Percentiles rank a stretch among this genome's conserved stretches.
Evolutionary conservation across 2,113 vertebrate genomes (phyloP).

Genomic region (Oryctolagus cuniculus): DNA sequence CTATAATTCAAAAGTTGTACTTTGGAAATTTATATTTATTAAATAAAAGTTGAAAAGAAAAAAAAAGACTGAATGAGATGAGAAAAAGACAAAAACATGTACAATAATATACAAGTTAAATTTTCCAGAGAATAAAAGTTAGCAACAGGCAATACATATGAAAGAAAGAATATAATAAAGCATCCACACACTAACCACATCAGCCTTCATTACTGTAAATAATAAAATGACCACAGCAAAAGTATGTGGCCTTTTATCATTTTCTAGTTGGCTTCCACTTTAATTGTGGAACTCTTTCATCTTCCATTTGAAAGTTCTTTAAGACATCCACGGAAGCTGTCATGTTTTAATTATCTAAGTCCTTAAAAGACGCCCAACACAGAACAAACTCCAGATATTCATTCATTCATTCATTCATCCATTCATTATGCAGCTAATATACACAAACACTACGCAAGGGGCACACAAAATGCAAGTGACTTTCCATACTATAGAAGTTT

Average conservation of each 20-base stretch:
- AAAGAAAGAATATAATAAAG: neutral
- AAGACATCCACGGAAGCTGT: neutral
- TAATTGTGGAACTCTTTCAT: neutral
- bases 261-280: conserved; percentile 18
- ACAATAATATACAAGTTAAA: neutral
- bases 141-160: neutral
- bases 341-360: neutral
- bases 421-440: neutral
- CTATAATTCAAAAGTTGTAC: too few species aligned
- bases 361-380: neutral
- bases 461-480: neutral
- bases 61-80: too few species aligned
- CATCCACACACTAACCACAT: neutral
- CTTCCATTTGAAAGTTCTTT: neutral
- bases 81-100: neutral
- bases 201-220: neutral
- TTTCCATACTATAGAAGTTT: neutral
- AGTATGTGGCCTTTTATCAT: neutral
- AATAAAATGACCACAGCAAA: neutral
- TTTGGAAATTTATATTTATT: too few species aligned
- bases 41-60: too few species aligned
- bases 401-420: neutral
- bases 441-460: neutral
- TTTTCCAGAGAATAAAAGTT: neutral
- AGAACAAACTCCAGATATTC: neutral